phyloP scores from a whole-genome alignment of 2,113 vertebrate species.

The Gallinago undulata region DNA sequence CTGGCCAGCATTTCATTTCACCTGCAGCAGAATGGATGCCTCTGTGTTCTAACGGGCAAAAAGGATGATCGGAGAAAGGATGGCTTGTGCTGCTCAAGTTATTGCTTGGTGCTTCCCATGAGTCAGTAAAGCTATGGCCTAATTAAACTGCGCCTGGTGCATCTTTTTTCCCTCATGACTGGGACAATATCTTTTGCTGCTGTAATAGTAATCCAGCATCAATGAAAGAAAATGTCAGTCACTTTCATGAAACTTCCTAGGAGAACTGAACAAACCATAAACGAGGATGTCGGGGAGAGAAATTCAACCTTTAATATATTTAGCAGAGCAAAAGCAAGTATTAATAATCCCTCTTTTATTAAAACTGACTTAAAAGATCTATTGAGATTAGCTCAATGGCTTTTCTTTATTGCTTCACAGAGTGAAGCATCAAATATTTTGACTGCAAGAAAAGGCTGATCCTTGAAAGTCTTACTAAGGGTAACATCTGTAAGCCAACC shows the following conservation, averaged over 20 bases:
- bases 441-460: neutral
- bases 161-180: neutral
- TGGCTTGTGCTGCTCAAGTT: neutral
- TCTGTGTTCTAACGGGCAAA: neutral
- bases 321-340: neutral
- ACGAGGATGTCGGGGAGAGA: neutral
- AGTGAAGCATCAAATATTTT: slow-evolving; percentile 10
- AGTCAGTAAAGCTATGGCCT: neutral
- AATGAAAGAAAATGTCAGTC: neutral
- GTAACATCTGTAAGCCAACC: neutral
- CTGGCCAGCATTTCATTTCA: neutral
- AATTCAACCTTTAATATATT: slow-evolving; percentile 49
- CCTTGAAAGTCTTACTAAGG: neutral
- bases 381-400: neutral
- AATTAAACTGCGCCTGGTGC: neutral
- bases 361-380: slow-evolving; percentile 49
- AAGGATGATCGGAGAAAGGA: neutral
- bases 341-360: slow-evolving; percentile 58
- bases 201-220: slow-evolving; percentile 12
- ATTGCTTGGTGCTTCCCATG: neutral
- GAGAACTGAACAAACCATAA: slow-evolving; percentile 18
- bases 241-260: slow-evolving; percentile 16
- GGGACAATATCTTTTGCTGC: neutral
- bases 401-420: slow-evolving; percentile 36
- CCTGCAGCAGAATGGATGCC: neutral